Evolutionary conservation across 2,888 invertebrate genomes (phyloP), one percentile per base, ranked within the genome.

Genomic region (Meganola albula): DNA sequence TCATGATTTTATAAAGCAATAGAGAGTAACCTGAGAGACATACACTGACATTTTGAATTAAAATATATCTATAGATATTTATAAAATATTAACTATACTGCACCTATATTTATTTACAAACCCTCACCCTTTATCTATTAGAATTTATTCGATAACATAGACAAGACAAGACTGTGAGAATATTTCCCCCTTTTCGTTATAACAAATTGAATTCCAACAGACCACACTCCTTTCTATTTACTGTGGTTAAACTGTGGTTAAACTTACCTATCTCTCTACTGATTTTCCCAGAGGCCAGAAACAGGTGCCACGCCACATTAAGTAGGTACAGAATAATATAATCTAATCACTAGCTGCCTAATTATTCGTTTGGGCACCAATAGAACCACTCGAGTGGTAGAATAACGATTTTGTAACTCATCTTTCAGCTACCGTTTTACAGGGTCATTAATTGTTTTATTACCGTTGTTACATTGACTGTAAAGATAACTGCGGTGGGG

Each of bases 401-500:
- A 48, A 50, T 56, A 46, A 53, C 47, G 50, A 55, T 60, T 50
- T 53, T 53, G 45, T 56, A 56, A 55, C 45, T 53, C 61, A 56
- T 59, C 56, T 58, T 52, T 57, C 59, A 48, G 63, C 78, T 71
- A 72, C 77, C 58, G 77, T 74, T 82, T 79, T 67, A 82, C 72
- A 63, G 50, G 59, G 56, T 56, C 66, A 74, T 84, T 79, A 82
- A 77, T 77, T 71, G 64, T 80, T 83, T 78, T 72, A 79, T 74
- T 62, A 54, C 53, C 40, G 65, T 59, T 63, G 66, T 74, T 65
- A 71, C 67, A 70, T 69, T 51, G 58, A 58, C 65, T 62, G 69
- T 73, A 66, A 65, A 77, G 78, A 80, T 80, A 74, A 74, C 63
- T 68, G 64, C 49, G 59, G 60, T 45, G 60, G 74, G 78, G 77